A percentile compares a stretch with the other conserved stretches of the same genome.
phyloP scores from a whole-genome alignment of 2,797 vertebrate genomes.

The Anguilla megastoma region DNA sequence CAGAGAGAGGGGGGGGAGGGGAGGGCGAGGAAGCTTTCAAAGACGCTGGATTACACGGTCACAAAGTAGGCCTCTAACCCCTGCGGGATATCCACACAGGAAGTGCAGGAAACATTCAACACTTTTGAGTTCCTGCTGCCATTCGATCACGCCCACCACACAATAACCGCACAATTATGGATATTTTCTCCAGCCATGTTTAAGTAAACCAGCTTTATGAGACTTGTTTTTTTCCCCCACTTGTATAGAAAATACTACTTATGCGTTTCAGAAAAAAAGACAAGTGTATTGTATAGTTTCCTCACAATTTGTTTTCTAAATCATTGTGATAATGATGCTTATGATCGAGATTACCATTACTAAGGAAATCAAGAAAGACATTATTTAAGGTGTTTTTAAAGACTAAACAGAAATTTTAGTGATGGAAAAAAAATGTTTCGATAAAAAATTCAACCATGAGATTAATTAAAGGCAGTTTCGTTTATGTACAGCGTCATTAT shows the following conservation, averaged over 20 bases:
- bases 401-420: neutral
- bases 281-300: neutral
- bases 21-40: slow-evolving; percentile 44
- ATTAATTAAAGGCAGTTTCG: neutral
- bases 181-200: neutral
- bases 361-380: neutral
- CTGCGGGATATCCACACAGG: slow-evolving; percentile 61
- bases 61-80: slow-evolving; percentile 60
- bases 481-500: neutral
- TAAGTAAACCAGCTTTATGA: neutral
- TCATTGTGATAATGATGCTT: neutral
- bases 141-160: slow-evolving; percentile 58
- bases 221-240: neutral
- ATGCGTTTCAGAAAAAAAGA: neutral
- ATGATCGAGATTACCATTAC: neutral
- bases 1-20: slow-evolving; percentile 58
- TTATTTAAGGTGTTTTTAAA: neutral
- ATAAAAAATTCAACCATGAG: neutral
- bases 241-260: neutral
- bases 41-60: slow-evolving; percentile 70
- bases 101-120: slow-evolving; percentile 58
- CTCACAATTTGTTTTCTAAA: neutral
- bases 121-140: slow-evolving; percentile 51
- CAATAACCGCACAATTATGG: slow-evolving; percentile 27
- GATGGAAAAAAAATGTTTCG: neutral